Conservation (phyloP, 2,113 vertebrate genomes). For the Tonatia bakeri region DNA sequence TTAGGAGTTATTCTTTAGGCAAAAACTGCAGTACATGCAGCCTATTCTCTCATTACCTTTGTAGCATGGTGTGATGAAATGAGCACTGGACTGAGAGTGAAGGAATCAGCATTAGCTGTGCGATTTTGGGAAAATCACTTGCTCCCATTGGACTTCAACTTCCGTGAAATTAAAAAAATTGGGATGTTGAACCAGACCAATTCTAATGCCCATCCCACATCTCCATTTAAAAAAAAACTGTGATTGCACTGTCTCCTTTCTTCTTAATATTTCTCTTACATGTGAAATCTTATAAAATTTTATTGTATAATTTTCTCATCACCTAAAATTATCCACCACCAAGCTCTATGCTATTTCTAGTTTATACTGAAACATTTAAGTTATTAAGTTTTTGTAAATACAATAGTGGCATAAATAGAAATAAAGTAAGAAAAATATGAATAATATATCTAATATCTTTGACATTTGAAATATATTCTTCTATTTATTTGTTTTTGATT, state of each 20-base stretch:
- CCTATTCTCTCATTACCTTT: not conserved
- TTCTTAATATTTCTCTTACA: not conserved
- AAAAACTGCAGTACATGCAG: not conserved
- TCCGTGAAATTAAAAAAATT: not conserved
- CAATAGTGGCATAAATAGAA: not conserved
- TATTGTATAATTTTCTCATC: not conserved
- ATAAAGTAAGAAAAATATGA: not conserved
- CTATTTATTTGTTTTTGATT: not conserved
- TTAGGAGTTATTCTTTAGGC: not conserved
- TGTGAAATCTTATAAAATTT: not conserved
- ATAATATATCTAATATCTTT: not conserved
- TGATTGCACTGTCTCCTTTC: not conserved
- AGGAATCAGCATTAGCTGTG: not conserved
- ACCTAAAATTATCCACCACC: not conserved
- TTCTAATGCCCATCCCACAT: not conserved
- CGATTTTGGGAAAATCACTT: not conserved
- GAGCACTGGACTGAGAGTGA: not conserved
- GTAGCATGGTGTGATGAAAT: not conserved
- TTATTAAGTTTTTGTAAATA: not conserved
- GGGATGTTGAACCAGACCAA: not conserved
- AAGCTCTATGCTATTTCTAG: not conserved
- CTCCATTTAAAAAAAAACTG: not conserved
- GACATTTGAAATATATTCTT: not conserved
- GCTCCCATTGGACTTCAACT: not conserved
- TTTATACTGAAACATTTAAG: not conserved